Percentiles rank a stretch among this genome's conserved stretches.
Evolutionary conservation across 2,797 vertebrate genomes (phyloP).

Genomic region (Hippoglossus hippoglossus): DNA sequence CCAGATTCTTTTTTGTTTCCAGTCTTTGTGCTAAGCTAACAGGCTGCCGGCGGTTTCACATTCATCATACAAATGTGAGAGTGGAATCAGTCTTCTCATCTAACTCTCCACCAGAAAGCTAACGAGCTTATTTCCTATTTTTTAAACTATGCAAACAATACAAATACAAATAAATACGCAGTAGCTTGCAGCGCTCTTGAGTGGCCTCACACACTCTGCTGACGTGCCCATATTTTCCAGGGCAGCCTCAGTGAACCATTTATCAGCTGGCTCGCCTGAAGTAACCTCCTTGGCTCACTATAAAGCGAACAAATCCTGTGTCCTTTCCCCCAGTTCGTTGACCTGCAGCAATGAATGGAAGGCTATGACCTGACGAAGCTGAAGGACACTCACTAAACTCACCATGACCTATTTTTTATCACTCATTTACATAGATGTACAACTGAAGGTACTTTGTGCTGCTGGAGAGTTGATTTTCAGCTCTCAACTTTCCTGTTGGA

Average conservation of each 20-base stretch:
- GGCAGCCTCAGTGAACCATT: conserved; percentile 47
- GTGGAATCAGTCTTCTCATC: neutral
- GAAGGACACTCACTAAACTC: conserved; percentile 61
- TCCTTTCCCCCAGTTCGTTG: conserved; percentile 37
- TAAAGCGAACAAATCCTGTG: conserved; percentile 18
- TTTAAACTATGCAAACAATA: neutral
- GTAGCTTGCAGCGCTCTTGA: neutral
- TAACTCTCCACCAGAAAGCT: neutral
- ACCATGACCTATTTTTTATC: conserved; percentile 35
- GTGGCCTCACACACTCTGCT: conserved; percentile 18
- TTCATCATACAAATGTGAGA: no score
- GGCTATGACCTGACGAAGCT: neutral
- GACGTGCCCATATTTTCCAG: conserved; percentile 32
- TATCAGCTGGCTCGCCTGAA: conserved; percentile 13
- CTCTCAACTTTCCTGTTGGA: conserved; percentile 24
- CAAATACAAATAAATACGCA: neutral
- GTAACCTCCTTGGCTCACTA: conserved; percentile 36
- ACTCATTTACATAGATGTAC: neutral
- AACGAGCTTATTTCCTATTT: neutral
- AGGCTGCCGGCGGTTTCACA: neutral
- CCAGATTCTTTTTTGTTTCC: no score
- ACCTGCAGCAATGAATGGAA: conserved; percentile 58
- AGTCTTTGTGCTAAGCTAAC: neutral
- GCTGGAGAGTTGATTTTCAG: conserved; percentile 13
- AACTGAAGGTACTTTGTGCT: no score